Percentiles rank a stretch among this genome's conserved stretches.
Evolutionary conservation across 2,888 invertebrate genomes (phyloP).

Genomic region (Morpho deidamia): DNA sequence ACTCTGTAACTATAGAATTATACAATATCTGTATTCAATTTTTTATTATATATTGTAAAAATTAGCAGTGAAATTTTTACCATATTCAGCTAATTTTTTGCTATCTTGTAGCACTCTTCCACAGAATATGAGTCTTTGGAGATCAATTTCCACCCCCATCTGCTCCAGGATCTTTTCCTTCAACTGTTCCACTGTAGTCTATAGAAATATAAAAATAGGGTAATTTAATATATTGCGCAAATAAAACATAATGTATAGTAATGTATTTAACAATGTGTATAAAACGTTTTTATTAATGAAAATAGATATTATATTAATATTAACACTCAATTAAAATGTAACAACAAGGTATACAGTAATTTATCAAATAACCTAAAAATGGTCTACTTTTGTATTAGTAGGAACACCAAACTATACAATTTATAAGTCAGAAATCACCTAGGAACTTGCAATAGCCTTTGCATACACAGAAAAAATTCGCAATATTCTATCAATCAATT

Average conservation of each 20-base stretch:
- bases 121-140: conserved; percentile 95
- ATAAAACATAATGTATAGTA: neutral
- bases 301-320: no score
- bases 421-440: no score
- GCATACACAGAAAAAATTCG: no score
- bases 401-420: no score
- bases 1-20: neutral
- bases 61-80: conserved; percentile 57
- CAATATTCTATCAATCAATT: no score
- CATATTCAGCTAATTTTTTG: conserved; percentile 89
- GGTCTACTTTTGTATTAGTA: neutral
- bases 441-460: no score
- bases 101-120: conserved; percentile 96
- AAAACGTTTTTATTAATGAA: no score
- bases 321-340: no score
- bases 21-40: neutral
- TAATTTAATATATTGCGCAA: neutral
- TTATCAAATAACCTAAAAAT: neutral
- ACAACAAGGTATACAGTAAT: neutral
- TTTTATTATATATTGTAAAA: no score
- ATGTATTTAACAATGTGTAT: neutral
- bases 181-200: conserved; percentile 90
- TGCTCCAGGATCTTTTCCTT: conserved; percentile 88
- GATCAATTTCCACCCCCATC: conserved; percentile 87
- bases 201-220: neutral